Base-by-base conservation (phyloP, 2,888 invertebrate genomes). In the Oligia strigilis region DNA sequence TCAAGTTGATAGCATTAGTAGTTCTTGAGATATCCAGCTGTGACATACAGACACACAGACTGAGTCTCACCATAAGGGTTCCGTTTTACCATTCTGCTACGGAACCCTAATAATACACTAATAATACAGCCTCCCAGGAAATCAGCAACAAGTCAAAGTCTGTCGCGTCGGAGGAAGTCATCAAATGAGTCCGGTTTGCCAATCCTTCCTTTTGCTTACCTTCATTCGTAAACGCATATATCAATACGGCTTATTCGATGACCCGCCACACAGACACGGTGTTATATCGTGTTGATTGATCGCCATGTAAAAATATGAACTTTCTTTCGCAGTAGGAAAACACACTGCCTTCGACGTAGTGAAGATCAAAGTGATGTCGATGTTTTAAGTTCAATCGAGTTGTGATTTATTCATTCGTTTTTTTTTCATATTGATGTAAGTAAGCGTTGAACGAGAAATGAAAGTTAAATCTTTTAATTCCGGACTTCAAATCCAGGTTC, bases 281-380 rank as follows among this genome's bases (percentile, higher is more conserved):
- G 67, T 75, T 52, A 1, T 29, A 49, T 40, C 9, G 78, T 81
- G 74, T 43, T 29, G 2, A 64, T 23, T 72, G 52, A 72, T 62
- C 9, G 66, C 66, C 11, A 40, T 62, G 55, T n/a, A 58, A 84
- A 86, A 69, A 62, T 62, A 49, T 65, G 46, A n/a, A 85, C 85
- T 85, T 85, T 85, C 84, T 83, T 84, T 74, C 75, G 43, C 72
- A 69, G 60, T 49, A 65, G 87, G 74, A 83, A 84, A 78, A 83
- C 78, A 77, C 52, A 72, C 29, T 19, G 19, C 13, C 36, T 23
- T 5, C 46, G 43, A 40, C 13, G 0, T 87, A 85, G 87, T 79
- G 83, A 74, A 36, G 86, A 13, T 70, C 36, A n/a, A 29, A 3
- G 23, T 0, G 2, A 64, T 74, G 11, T 76, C 78, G 83, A 74